phyloP scores from a whole-genome alignment of 2,113 vertebrate species.

The Setophaga kirtlandii region DNA sequence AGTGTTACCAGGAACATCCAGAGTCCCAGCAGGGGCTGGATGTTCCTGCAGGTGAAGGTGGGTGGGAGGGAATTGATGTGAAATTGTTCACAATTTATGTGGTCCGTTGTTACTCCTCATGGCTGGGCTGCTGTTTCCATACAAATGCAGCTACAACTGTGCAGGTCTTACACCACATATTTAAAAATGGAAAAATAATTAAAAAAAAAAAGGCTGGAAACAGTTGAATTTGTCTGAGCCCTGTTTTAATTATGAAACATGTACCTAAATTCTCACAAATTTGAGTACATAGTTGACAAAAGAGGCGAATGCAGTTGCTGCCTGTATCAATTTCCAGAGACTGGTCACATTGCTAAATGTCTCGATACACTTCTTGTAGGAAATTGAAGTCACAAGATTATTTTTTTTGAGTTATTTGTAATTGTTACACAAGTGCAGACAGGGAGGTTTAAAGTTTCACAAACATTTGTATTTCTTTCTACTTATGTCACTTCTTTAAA shows the following conservation, averaged over 20 bases:
- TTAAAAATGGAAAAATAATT: background rate
- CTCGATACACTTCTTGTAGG: background rate
- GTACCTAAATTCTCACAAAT: background rate
- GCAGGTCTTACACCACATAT: background rate
- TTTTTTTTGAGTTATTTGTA: background rate
- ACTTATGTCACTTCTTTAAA: background rate
- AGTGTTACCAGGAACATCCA: rapidly evolving
- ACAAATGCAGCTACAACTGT: background rate
- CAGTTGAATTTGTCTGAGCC: background rate
- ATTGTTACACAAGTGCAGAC: background rate
- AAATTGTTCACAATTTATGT: background rate
- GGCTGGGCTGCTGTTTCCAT: background rate
- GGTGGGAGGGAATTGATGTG: background rate
- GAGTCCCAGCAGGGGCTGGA: background rate
- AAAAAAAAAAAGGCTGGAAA: background rate
- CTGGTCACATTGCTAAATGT: background rate
- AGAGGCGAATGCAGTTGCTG: background rate
- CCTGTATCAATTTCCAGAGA: background rate
- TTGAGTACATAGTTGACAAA: background rate
- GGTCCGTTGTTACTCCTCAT: background rate
- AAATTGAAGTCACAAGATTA: background rate
- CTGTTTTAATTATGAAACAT: background rate
- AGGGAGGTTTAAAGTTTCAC: slow-evolving; percentile 4
- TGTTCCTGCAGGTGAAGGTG: background rate
- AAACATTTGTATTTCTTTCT: slow-evolving; percentile 11